These are phyloP conservation scores for Ursus arctos DNA, from an alignment of 2,113 vertebrate species.

Conservation along the genomic window DNA sequence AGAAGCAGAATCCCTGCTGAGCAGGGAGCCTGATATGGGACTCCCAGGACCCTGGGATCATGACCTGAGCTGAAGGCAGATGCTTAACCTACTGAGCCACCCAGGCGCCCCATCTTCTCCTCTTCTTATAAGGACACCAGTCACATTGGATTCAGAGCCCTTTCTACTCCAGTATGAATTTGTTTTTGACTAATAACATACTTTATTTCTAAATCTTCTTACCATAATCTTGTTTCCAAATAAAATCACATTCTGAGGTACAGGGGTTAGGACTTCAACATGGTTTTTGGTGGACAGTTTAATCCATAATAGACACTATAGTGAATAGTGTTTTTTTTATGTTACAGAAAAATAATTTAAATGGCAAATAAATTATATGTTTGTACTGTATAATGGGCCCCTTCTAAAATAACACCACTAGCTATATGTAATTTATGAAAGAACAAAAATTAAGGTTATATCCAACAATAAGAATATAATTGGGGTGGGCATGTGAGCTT, in stretches of 20 bases:
- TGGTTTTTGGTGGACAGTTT: not conserved
- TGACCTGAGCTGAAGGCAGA: not conserved
- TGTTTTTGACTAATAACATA: not conserved
- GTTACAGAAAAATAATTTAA: slow-evolving; percentile 20
- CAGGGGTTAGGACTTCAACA: not conserved
- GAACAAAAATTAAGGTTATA: not conserved
- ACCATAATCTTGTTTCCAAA: not conserved
- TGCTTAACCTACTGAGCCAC: not conserved
- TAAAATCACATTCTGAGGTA: not conserved
- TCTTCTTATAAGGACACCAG: not conserved
- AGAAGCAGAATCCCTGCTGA: not conserved
- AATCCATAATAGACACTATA: not conserved
- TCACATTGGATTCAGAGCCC: not conserved
- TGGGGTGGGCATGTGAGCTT: not conserved
- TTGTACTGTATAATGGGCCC: not conserved
- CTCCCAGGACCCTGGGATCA: not conserved
- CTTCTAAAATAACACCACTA: not conserved
- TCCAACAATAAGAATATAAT: not conserved
- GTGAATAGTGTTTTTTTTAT: not conserved
- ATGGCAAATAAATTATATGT: not conserved
- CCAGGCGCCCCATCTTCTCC: not conserved
- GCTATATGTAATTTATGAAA: not conserved
- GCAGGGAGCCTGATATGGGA: not conserved
- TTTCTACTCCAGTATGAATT: not conserved
- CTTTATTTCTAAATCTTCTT: not conserved